A percentile compares a stretch with the other conserved stretches of the same genome.
These are phyloP conservation scores for Eupithecia insigniata DNA, from an alignment of 2,888 invertebrate genomes.

Conservation along the genomic window DNA sequence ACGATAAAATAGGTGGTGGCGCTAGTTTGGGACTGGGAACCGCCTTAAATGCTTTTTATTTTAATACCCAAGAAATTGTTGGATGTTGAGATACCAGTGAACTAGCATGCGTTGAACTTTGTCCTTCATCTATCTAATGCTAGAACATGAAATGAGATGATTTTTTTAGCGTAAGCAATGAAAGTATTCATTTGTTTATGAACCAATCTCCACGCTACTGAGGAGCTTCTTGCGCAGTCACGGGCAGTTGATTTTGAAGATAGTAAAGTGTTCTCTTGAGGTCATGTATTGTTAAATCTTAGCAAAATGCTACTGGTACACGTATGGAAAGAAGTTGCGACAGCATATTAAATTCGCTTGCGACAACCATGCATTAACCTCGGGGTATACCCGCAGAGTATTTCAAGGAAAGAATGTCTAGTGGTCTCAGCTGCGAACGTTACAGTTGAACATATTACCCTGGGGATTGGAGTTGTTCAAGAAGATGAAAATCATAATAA, in stretches of 20 bases:
- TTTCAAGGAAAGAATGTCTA: conserved; percentile 36
- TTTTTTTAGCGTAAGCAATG: neutral
- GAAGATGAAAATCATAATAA: neutral
- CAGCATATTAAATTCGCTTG: conserved; percentile 42
- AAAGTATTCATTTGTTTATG: neutral
- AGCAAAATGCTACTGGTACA: conserved; percentile 8
- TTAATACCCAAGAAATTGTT: no score
- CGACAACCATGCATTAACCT: conserved; percentile 41
- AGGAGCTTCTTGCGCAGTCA: neutral
- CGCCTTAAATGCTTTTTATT: no score
- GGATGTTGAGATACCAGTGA: neutral
- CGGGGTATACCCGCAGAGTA: conserved; percentile 34
- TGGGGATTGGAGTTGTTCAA: neutral
- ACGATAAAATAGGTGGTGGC: no score
- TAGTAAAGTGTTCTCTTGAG: conserved; percentile 5
- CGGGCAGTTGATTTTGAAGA: neutral
- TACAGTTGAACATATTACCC: neutral
- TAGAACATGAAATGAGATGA: neutral
- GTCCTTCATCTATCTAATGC: neutral
- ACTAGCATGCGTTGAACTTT: neutral
- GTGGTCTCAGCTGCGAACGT: neutral
- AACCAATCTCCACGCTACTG: neutral
- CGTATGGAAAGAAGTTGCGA: conserved; percentile 34
- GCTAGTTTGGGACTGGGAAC: no score
- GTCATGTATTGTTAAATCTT: conserved; percentile 1